Evolutionary conservation across 2,797 vertebrate species (phyloP).

Genomic region (Lophotriccus pileatus): DNA sequence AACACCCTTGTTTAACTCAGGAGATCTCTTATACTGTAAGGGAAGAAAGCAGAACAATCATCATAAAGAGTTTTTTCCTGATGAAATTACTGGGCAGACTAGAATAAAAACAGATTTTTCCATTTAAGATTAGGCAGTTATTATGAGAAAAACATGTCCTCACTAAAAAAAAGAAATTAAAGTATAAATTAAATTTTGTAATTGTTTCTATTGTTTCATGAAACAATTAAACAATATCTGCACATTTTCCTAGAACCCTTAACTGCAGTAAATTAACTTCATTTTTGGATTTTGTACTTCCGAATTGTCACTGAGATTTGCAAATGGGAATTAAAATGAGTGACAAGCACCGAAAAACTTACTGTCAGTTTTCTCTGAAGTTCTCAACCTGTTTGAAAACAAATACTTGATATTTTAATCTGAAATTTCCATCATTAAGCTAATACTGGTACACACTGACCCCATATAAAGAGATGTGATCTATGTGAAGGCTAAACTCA

Average conservation of each 20-base stretch:
- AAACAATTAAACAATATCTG: background rate
- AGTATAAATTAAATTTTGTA: background rate
- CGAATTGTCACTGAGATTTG: background rate
- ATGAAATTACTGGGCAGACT: background rate
- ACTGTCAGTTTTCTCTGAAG: conserved; percentile 68
- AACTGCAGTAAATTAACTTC: background rate
- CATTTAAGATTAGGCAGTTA: background rate
- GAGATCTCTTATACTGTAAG: background rate
- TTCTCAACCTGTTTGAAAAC: conserved; percentile 69
- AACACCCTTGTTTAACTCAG: background rate
- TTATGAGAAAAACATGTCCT: background rate
- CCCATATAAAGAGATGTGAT: background rate
- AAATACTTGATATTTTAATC: conserved; percentile 39
- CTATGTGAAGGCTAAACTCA: background rate
- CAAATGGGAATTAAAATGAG: background rate
- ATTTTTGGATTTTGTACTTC: background rate
- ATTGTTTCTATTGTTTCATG: too few species aligned
- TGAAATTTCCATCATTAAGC: background rate
- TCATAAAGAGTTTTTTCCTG: background rate
- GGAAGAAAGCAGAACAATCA: background rate
- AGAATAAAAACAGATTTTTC: background rate
- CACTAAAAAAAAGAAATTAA: background rate
- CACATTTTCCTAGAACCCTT: background rate
- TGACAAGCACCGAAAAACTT: conserved; percentile 64
- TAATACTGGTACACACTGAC: background rate